These are phyloP conservation scores for Xenopus borealis DNA, from an alignment of 2,113 vertebrate species.

Conservation along the genomic window DNA sequence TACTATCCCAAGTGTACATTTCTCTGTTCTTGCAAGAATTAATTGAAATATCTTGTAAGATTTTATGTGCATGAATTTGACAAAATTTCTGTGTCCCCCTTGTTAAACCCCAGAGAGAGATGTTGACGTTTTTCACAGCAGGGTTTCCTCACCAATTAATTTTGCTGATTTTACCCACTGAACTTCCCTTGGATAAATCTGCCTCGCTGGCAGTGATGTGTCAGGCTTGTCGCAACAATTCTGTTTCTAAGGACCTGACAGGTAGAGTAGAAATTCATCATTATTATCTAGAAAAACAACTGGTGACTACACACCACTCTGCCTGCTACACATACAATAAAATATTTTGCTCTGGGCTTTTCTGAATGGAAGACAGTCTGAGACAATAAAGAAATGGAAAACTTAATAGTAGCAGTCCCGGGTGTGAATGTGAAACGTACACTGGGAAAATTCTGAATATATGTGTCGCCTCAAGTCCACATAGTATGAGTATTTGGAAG, in stretches of 20 bases:
- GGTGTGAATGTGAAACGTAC: slow-evolving; percentile 16
- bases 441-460: slow-evolving; percentile 6
- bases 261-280: slow-evolving; percentile 34
- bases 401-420: slow-evolving; percentile 33
- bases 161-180: slow-evolving; percentile 32
- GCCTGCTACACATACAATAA: slow-evolving; percentile 41
- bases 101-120: slow-evolving; percentile 36
- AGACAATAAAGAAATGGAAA: slow-evolving; percentile 37
- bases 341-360: slow-evolving; percentile 43
- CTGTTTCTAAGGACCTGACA: slow-evolving; percentile 34
- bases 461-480: slow-evolving; percentile 23
- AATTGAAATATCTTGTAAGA: slow-evolving; percentile 44
- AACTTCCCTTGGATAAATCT: slow-evolving; percentile 40
- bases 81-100: slow-evolving; percentile 42
- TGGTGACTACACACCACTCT: slow-evolving; percentile 27
- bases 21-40: slow-evolving; percentile 26
- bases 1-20: slow-evolving; percentile 24
- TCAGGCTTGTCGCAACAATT: slow-evolving; percentile 42
- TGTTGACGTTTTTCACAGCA: slow-evolving; percentile 41
- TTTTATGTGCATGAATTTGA: slow-evolving; percentile 38
- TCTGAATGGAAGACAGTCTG: slow-evolving; percentile 40
- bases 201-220: slow-evolving; percentile 33
- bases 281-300: slow-evolving; percentile 42
- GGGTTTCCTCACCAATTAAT: slow-evolving; percentile 46
- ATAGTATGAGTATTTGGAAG: slow-evolving; percentile 14